Conservation (phyloP, 2,797 vertebrate species). For the Sebastes cheni region DNA sequence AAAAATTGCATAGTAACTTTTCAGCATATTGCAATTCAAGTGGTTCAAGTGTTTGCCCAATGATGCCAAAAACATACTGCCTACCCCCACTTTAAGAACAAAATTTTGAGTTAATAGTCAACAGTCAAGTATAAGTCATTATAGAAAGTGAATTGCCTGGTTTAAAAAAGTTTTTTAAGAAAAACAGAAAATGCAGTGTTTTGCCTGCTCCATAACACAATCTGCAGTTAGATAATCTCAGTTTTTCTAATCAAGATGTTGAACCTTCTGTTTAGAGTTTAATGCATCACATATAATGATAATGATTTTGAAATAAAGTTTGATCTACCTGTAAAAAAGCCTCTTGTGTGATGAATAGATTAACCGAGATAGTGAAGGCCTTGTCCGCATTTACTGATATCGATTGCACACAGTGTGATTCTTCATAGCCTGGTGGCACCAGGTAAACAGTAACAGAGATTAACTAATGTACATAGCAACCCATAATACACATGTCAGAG, state of each 20-base stretch:
- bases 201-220: constrained; percentile 10
- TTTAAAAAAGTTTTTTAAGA: not conserved
- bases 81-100: not conserved
- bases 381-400: not conserved
- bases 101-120: not conserved
- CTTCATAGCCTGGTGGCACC: not conserved
- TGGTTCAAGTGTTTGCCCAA: too few relatives aligned
- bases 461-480: constrained; percentile 22
- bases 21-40: too few relatives aligned
- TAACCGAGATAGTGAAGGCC: not conserved
- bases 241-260: constrained; percentile 36
- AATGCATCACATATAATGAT: constrained; percentile 41
- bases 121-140: not conserved
- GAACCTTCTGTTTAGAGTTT: constrained; percentile 22
- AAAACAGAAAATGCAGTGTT: constrained; percentile 12
- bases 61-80: too few relatives aligned
- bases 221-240: constrained; percentile 22
- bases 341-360: constrained; percentile 39
- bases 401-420: not conserved
- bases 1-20: too few relatives aligned
- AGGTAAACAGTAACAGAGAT: not conserved
- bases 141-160: not conserved
- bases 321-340: constrained; percentile 35
- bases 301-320: constrained; percentile 77
- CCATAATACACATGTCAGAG: not conserved